Conservation (phyloP, 2,888 invertebrate genomes). For the Magallana nippona region DNA sequence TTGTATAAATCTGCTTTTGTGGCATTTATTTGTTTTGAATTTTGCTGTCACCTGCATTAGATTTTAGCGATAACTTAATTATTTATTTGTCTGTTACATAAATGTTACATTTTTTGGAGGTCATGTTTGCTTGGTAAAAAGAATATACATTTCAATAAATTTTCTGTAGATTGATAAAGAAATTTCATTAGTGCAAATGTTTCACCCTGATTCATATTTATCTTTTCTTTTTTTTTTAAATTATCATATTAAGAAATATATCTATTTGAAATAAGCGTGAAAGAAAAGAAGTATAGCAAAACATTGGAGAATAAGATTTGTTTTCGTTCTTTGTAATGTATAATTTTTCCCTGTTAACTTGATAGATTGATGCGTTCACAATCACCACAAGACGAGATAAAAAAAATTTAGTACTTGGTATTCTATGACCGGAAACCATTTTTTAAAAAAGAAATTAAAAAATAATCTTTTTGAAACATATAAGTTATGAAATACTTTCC, state of each 20-base stretch:
- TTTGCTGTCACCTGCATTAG: slow-evolving; percentile 24
- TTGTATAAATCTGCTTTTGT: slow-evolving; percentile 4
- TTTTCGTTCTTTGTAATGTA: too few species aligned
- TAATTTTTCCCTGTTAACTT: too few species aligned
- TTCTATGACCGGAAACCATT: too few species aligned
- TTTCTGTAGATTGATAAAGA: background rate
- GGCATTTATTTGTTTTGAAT: slow-evolving; percentile 20
- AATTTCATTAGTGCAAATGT: background rate
- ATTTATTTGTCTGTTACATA: slow-evolving; percentile 9
- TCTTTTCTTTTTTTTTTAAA: too few species aligned
- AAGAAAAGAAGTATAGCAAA: too few species aligned
- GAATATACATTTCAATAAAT: background rate
- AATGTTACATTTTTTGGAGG: background rate
- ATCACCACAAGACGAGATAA: too few species aligned
- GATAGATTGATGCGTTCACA: too few species aligned
- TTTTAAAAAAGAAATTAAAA: background rate
- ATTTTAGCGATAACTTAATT: background rate
- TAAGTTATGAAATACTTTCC: background rate
- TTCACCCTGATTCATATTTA: too few species aligned
- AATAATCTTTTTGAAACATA: background rate
- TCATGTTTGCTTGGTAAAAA: background rate
- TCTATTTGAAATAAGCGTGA: too few species aligned
- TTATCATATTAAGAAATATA: too few species aligned
- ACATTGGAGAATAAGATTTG: too few species aligned
- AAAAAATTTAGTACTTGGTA: too few species aligned